A percentile compares a stretch with the other conserved stretches of the same genome.
These are phyloP conservation scores for Sinocyclocheilus maitianheensis DNA, from an alignment of 2,113 vertebrate genomes.

Conservation along the genomic window DNA sequence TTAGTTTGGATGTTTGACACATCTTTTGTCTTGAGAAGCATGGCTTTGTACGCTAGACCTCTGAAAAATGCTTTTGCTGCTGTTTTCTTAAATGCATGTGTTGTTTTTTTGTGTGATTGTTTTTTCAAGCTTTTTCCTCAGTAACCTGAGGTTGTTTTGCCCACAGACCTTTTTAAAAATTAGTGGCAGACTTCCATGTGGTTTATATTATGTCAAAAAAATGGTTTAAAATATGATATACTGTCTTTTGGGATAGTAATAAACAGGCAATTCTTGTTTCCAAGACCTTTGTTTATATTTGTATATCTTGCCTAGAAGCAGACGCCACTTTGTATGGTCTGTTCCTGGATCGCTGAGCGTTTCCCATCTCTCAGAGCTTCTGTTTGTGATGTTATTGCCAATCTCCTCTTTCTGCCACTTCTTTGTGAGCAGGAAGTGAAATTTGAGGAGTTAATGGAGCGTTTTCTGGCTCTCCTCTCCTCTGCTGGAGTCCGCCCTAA, in stretches of 20 bases:
- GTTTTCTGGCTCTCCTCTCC: slow-evolving; percentile 52
- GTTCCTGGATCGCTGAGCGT: neutral
- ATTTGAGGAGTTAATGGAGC: slow-evolving; percentile 66
- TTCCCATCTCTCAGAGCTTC: slow-evolving; percentile 1
- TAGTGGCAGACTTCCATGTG: neutral
- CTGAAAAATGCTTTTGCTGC: slow-evolving; percentile 9
- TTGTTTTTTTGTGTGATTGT: neutral
- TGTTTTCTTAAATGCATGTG: slow-evolving; percentile 9
- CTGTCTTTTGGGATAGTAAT: neutral
- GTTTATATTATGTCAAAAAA: neutral
- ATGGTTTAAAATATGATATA: neutral
- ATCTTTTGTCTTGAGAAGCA: slow-evolving; percentile 42
- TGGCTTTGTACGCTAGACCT: slow-evolving; percentile 22
- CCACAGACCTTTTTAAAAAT: neutral
- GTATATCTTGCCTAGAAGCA: neutral
- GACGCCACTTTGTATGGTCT: neutral
- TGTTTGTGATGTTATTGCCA: neutral
- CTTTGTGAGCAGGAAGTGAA: slow-evolving; percentile 35
- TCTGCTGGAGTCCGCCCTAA: slow-evolving; percentile 62
- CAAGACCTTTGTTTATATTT: neutral
- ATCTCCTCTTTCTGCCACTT: neutral
- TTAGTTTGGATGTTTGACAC: slow-evolving; percentile 38
- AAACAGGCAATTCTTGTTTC: neutral
- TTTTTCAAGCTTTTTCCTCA: neutral
- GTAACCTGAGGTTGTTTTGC: neutral